Evolutionary conservation across 2,797 vertebrate species (phyloP).

Genomic region (Alauda arvensis): DNA sequence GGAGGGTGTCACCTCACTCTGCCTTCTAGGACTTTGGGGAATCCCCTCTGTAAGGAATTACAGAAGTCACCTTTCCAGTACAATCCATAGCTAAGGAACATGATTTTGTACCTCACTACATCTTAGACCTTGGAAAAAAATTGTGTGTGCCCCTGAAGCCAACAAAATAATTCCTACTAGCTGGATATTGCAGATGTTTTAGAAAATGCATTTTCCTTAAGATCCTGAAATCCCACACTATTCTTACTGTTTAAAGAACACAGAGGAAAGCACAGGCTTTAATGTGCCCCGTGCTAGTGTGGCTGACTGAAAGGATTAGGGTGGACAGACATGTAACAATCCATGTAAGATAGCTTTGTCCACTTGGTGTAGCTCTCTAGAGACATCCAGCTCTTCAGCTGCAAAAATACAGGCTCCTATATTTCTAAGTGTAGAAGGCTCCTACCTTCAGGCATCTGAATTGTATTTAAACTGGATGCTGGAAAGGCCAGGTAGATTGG

Average conservation of each 20-base stretch:
- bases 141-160: neutral
- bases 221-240: neutral
- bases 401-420: neutral
- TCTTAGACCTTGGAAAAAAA: neutral
- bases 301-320: neutral
- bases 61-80: neutral
- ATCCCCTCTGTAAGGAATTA: neutral
- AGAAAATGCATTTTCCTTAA: neutral
- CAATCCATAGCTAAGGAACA: neutral
- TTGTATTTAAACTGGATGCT: neutral
- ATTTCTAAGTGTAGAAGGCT: neutral
- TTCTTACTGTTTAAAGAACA: neutral
- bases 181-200: neutral
- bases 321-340: rapidly evolving
- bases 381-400: neutral
- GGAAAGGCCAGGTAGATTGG: neutral
- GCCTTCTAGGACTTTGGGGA: neutral
- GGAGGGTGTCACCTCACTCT: neutral
- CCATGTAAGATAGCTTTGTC: neutral
- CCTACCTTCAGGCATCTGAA: neutral
- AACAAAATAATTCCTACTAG: neutral
- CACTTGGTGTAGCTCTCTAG: rapidly evolving
- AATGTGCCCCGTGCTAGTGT: rapidly evolving
- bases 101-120: neutral
- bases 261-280: neutral